Conservation (phyloP, 1,140 invertebrate species). For the Whitmania pigra region DNA sequence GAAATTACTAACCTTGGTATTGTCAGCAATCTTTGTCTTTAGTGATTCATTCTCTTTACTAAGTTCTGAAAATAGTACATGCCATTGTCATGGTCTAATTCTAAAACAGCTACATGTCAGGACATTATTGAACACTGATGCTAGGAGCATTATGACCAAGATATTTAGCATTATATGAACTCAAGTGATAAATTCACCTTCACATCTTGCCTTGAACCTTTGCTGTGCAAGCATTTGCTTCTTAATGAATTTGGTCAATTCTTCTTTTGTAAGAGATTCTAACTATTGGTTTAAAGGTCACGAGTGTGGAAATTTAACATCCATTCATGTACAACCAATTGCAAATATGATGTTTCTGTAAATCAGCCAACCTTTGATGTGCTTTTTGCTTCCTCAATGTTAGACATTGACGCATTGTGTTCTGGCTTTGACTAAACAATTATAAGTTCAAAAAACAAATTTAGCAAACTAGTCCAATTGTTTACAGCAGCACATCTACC, state of each 20-base stretch:
- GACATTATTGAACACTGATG: no score
- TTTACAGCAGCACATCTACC: no score
- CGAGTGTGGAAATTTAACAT: no score
- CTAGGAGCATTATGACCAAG: no score
- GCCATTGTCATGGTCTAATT: not conserved
- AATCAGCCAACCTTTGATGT: conserved; percentile 26
- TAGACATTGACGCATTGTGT: conserved; percentile 27
- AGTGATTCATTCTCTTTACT: no score
- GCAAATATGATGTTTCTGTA: conserved; percentile 21
- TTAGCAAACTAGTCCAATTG: no score
- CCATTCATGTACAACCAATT: not conserved
- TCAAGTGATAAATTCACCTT: conserved; percentile 30
- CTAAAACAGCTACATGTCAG: not conserved
- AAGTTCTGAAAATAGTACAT: no score
- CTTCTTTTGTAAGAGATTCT: conserved; percentile 37
- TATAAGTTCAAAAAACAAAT: no score
- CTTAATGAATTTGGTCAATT: conserved; percentile 40
- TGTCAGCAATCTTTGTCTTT: no score
- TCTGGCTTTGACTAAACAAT: conserved; percentile 19
- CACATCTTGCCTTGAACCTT: conserved; percentile 36
- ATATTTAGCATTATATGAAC: no score
- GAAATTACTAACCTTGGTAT: no score
- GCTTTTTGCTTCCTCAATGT: conserved; percentile 19
- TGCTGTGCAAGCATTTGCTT: conserved; percentile 37
- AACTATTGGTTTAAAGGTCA: conserved; percentile 27